Base-by-base conservation (phyloP, 2,888 invertebrate species). In the Tenthredo notha region DNA sequence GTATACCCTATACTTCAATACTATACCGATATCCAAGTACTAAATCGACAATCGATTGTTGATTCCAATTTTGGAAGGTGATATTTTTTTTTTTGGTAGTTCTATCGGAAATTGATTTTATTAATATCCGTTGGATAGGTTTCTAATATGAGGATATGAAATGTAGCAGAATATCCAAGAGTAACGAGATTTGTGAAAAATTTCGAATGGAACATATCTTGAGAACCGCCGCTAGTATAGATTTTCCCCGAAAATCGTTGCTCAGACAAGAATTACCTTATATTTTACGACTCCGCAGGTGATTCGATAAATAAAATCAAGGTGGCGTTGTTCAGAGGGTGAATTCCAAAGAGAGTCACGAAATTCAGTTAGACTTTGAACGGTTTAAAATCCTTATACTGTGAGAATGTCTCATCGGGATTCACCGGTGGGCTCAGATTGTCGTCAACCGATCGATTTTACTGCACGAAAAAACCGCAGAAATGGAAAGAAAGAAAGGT, bases 251-350 rank as follows among this genome's bases (percentile, higher is more conserved):
- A 21, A 61, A 25, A 61, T 61, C 61, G 33, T 1, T 33, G 37
- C 29, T 33, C 18, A 37, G 15, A 70, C 70, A 37, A 33, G 70
- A 29, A 70, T 37, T 70, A 29, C 70, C 15, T 2, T 33, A 33
- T 18, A 70, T 33, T 18, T 18, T 3, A 43, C 72, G 43, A 74
- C 21, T 33, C 67, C 33, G 33, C 43, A 61, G 43, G 72, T 74
- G 72, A 74, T 74, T 74, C 72, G 21, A 74, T 74, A 43, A 43
- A 74, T 74, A 74, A 74, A 74, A 74, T 77, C 40, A n/a, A 74
- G 74, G 50, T 25, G 25, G 25, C 54, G 25, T 77, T 77, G 25
- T 77, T 21, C 50, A 72, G 47, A 50, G 47, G 75, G 50, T 25
- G 77, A 77, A 77, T 54, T 50, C 77, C 77, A 33, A 43, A 29